phyloP scores from a whole-genome alignment of 2,797 vertebrate species.

The Valencia hispanica region DNA sequence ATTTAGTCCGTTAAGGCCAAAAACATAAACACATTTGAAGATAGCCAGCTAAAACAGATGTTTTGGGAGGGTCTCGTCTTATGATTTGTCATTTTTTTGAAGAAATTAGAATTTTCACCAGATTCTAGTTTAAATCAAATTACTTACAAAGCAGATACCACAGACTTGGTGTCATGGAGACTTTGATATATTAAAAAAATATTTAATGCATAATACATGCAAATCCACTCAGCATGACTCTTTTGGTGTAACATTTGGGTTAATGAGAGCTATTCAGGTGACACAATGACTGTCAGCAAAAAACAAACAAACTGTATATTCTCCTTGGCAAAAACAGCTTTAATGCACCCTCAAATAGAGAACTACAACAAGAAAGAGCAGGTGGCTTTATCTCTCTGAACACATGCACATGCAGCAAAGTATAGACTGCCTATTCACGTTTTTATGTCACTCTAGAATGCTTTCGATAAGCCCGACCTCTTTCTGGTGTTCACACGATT shows the following conservation, averaged over 20 bases:
- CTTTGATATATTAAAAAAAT: neutral
- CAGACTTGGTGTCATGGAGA: neutral
- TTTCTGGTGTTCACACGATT: constrained; percentile 13
- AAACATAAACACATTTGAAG: neutral
- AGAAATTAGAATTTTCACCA: neutral
- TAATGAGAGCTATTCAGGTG: neutral
- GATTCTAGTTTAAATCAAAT: neutral
- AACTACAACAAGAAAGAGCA: constrained; percentile 25
- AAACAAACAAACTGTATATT: neutral
- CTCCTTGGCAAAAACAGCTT: constrained; percentile 23
- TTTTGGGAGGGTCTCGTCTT: neutral
- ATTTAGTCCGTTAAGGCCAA: neutral
- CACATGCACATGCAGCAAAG: constrained; percentile 46
- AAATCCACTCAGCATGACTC: neutral
- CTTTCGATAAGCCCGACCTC: constrained; percentile 11
- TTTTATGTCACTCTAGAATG: constrained; percentile 12
- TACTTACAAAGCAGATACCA: neutral
- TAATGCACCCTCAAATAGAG: constrained; percentile 20
- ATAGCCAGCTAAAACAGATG: neutral
- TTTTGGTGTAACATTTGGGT: neutral
- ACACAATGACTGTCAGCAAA: constrained; percentile 9
- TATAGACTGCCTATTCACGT: constrained; percentile 13
- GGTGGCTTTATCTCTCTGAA: constrained; percentile 53
- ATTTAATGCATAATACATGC: neutral
- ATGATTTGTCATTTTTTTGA: neutral